Evolutionary conservation across 2,888 invertebrate species (phyloP).

Genomic region (Apamea monoglypha): DNA sequence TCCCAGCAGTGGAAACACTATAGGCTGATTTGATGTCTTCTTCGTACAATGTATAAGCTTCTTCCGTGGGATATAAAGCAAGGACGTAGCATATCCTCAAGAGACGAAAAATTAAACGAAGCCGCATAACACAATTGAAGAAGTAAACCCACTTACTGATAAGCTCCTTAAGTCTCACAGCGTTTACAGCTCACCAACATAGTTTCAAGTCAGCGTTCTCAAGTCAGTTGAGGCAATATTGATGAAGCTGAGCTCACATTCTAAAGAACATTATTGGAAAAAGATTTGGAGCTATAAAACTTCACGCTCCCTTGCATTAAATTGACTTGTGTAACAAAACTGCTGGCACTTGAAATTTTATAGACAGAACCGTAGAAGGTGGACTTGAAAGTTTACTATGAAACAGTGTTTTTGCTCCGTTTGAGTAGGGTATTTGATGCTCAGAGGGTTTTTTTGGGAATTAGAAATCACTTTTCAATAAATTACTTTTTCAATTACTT

Average conservation of each 20-base stretch:
- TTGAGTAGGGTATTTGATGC: not conserved
- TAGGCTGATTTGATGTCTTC: too few species aligned
- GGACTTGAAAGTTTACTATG: not conserved
- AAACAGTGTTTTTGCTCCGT: not conserved
- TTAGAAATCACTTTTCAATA: not conserved
- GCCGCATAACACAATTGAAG: not conserved
- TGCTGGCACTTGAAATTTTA: slow-evolving; percentile 46
- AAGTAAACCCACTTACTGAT: not conserved
- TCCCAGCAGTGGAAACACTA: too few species aligned
- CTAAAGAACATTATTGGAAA: slow-evolving; percentile 64
- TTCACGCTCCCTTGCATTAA: slow-evolving; percentile 51
- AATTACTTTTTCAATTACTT: too few species aligned
- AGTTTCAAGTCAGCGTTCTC: slow-evolving; percentile 21
- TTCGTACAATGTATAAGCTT: not conserved
- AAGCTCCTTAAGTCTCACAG: not conserved
- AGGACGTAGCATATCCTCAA: not conserved
- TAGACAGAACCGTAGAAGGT: slow-evolving; percentile 12
- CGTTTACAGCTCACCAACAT: slow-evolving; percentile 9
- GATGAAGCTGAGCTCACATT: slow-evolving; percentile 46
- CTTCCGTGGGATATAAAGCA: not conserved
- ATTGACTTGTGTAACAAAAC: slow-evolving; percentile 54
- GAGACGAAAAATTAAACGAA: slow-evolving; percentile 4
- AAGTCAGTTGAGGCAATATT: slow-evolving; percentile 42
- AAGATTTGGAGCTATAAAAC: slow-evolving; percentile 62
- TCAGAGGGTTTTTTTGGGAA: not conserved